Evolutionary conservation across 1,140 invertebrate genomes (phyloP).

Genomic region (Frieseomelitta varia): DNA sequence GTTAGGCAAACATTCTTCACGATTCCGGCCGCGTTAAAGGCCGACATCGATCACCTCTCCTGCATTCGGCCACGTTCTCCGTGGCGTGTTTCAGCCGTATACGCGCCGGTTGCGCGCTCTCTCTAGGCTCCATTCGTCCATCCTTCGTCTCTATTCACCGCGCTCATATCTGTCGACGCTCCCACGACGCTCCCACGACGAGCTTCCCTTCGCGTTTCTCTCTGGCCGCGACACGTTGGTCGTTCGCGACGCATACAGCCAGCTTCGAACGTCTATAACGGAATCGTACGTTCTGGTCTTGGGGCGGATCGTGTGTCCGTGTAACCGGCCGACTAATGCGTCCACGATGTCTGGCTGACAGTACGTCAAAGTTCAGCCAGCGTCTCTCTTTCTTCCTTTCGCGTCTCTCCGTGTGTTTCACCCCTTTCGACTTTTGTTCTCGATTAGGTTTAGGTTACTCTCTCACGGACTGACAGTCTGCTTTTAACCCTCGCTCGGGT

Average conservation of each 20-base stretch:
- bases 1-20: slow-evolving; percentile 70
- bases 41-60: slow-evolving; percentile 69
- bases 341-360: slow-evolving; percentile 76
- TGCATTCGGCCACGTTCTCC: slow-evolving; percentile 55
- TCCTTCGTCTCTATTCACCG: slow-evolving; percentile 20
- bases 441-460: not conserved
- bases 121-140: slow-evolving; percentile 23
- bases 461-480: slow-evolving; percentile 6
- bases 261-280: slow-evolving; percentile 61
- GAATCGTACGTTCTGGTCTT: slow-evolving; percentile 49
- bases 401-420: not conserved
- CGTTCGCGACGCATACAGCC: slow-evolving; percentile 39
- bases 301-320: slow-evolving; percentile 32
- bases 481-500: slow-evolving; percentile 34
- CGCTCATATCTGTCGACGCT: slow-evolving; percentile 27
- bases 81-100: slow-evolving; percentile 26
- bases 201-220: slow-evolving; percentile 1
- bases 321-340: slow-evolving; percentile 71
- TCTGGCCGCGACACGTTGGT: not conserved
- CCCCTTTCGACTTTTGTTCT: slow-evolving; percentile 12
- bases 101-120: slow-evolving; percentile 18
- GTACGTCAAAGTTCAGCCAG: slow-evolving; percentile 74
- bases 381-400: slow-evolving; percentile 30
- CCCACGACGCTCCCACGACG: slow-evolving; percentile 54
- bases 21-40: slow-evolving; percentile 64